Evolutionary conservation across 2,888 invertebrate species (phyloP).

Genomic region (Catocala sponsa): DNA sequence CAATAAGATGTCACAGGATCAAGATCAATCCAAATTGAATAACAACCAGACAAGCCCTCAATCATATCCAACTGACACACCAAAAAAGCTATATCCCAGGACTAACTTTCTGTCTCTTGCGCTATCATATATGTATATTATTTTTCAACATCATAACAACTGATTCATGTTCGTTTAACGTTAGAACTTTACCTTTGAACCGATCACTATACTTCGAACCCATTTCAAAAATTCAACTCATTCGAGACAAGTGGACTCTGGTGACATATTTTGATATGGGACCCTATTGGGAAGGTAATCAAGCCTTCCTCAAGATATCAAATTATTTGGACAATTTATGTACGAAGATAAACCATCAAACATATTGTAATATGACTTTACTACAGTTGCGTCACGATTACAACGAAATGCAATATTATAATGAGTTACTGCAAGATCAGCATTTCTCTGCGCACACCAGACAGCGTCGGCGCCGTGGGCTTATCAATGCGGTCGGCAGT

Average conservation of each 20-base stretch:
- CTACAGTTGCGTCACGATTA: neutral
- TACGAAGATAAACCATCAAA: neutral
- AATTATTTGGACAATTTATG: neutral
- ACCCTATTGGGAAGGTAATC: neutral
- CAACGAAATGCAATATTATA: neutral
- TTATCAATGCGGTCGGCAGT: neutral
- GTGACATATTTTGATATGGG: neutral
- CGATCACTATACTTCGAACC: neutral
- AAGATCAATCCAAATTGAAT: too few relatives aligned
- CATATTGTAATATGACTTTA: constrained; percentile 3
- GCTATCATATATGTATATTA: neutral
- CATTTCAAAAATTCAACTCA: neutral
- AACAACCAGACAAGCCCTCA: neutral
- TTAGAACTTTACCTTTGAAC: neutral
- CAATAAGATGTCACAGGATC: too few relatives aligned
- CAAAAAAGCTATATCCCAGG: neutral
- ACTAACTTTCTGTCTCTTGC: neutral
- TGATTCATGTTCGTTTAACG: neutral
- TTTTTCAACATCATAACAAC: constrained; percentile 1
- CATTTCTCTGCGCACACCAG: constrained; percentile 1
- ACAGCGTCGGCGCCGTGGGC: constrained; percentile 3
- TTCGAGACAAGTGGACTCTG: neutral
- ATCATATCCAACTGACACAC: neutral
- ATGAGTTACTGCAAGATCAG: neutral
- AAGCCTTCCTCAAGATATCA: neutral